Evolutionary conservation across 2,888 invertebrate species (phyloP).

Genomic region (Melieria picta): DNA sequence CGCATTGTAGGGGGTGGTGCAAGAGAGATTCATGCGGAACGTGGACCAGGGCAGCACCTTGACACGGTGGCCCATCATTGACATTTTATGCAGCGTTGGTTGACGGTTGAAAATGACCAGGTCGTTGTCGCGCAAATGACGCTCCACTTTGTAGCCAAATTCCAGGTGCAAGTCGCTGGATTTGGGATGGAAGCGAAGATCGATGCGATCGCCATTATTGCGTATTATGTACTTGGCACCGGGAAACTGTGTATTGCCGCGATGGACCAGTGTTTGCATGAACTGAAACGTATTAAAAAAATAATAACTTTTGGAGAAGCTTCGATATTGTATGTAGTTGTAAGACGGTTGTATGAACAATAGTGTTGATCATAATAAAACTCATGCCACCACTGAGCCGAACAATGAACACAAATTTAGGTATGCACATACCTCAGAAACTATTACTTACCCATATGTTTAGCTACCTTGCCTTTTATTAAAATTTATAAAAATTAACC

Average conservation of each 20-base stretch:
- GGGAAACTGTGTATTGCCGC: conserved; percentile 74
- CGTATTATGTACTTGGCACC: conserved; percentile 77
- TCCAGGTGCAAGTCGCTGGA: conserved; percentile 71
- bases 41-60: conserved; percentile 76
- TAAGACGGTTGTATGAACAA: background rate
- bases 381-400: too few species aligned
- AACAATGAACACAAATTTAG: too few species aligned
- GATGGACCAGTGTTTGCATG: conserved; percentile 71
- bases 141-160: conserved; percentile 68
- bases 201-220: conserved; percentile 74
- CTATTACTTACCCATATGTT: too few species aligned
- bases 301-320: too few species aligned
- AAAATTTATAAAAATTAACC: background rate
- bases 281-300: conserved; percentile 15
- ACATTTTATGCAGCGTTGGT: conserved; percentile 78
- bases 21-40: conserved; percentile 74
- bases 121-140: conserved; percentile 75
- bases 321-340: too few species aligned
- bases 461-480: too few species aligned
- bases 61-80: conserved; percentile 75
- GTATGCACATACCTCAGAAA: too few species aligned
- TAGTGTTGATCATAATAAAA: background rate
- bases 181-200: conserved; percentile 74
- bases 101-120: conserved; percentile 76
- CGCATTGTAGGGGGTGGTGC: conserved; percentile 76